Evolutionary conservation across 2,113 vertebrate genomes (phyloP), one percentile per base, ranked within the genome.

Genomic region (Sinosuthora webbiana): DNA sequence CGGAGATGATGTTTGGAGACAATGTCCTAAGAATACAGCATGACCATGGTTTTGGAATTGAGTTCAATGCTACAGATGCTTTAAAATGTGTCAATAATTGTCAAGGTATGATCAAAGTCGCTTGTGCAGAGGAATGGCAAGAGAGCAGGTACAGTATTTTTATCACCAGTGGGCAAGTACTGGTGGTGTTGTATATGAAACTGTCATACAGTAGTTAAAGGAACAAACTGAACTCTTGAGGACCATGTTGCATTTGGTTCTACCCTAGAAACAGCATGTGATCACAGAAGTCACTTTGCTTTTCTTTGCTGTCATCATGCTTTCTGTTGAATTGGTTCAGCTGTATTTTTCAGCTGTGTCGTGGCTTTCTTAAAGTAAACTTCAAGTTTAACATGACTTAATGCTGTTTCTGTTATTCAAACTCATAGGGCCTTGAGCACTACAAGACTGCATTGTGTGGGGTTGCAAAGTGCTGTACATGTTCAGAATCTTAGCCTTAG

Each of bases 1-100:
- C 99, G 16, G 99, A 99, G 98, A 99, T 99, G 99, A 98, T 99
- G 98, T 99, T 99, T 96, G 99, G 99, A 73, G 99, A 99, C 96
- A 99, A 99, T 27, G 93, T 99, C 37, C 97, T 99, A 80, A 98
- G 98, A 83, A 99, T 99, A 97, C 98, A 99, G 75, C 99, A 99
- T 67, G 94, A 95, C 7, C 98, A 97, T 22, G 98, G 99, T 41
- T 99, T 99, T 86, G 99, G 99, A 64, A 99, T 99, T 33, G 99
- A 99, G 81, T 99, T 99, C 96, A 99, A 99, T 69, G 99, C 99
- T 75, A 98, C 98, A 10, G 99, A 99, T 91, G 99, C 99, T 50
- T 98, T 99, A 42, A 99, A 97, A 96, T 98, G 98, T 93, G 99
- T 99, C 79, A 99, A 99, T 97, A 99, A 99, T 94, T 97, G 98